Evolutionary conservation across 2,113 vertebrate species (phyloP), one percentile per base, ranked within the genome.

Genomic region (Solea senegalensis): DNA sequence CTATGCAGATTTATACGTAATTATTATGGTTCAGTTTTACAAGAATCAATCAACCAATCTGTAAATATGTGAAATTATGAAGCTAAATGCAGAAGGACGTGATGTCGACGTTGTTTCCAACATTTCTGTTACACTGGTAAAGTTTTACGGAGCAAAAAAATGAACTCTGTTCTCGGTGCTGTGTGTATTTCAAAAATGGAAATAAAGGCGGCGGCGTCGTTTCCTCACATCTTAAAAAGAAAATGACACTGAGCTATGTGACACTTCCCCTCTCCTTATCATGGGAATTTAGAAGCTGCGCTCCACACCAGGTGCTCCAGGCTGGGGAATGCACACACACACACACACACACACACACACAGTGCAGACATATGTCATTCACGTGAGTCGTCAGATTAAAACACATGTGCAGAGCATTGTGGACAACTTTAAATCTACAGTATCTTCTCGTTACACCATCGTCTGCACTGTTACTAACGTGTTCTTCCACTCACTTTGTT

Each of bases 211-310:
- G 70, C 26, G 7, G 64, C 75, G 78, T 90, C 91, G 21, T 34
- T 34, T 90, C 90, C 78, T 92, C 90, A 91, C 91, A 86, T 90
- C 90, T 83, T 93, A 90, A 93, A 91, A 87, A n/a, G n/a, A 34
- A 87, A 92, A 89, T 87, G 91, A 89, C 91, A 90, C 81, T 55
- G 16, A 88, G 87, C 72, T 88, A 91, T 91, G 87, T 89, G 85
- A 90, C 92, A 91, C 86, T 89, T 91, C 88, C 73, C 83, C 88
- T 90, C 88, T 89, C 84, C 81, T 90, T 90, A 92, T 74, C 51
- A 21, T 70, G 57, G 86, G 86, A 85, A 93, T 90, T 91, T 91
- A 92, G 90, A 86, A 71, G 80, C 78, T 78, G 48, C 74, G 58
- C 72, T 81, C 77, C 14, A 7, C 45, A 15, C 82, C 90, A 92